These are phyloP conservation scores for Cephus cinctus DNA, from an alignment of 1,140 invertebrate genomes.

Conservation along the genomic window DNA sequence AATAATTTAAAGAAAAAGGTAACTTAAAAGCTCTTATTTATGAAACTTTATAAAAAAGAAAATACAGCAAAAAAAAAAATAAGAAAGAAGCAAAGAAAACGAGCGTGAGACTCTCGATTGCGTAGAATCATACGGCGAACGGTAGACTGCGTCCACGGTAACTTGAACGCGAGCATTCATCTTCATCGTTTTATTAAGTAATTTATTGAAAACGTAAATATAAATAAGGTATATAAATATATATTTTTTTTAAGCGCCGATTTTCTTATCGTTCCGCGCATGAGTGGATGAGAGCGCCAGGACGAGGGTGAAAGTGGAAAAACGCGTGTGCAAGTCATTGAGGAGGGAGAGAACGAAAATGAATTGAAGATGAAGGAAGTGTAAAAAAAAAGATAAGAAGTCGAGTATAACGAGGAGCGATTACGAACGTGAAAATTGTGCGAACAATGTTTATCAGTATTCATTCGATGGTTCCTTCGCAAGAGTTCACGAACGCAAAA, in stretches of 20 bases:
- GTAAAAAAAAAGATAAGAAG: background rate
- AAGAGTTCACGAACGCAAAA: too few relatives aligned
- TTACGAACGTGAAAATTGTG: background rate
- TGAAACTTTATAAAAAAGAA: slow-evolving; percentile 37
- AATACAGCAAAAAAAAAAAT: too few relatives aligned
- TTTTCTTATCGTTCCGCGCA: slow-evolving; percentile 18
- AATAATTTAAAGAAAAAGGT: slow-evolving; percentile 48
- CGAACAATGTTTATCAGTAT: slow-evolving; percentile 15
- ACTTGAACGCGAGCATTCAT: slow-evolving; percentile 1
- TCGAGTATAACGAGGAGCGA: too few relatives aligned
- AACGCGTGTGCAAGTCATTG: background rate
- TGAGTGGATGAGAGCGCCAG: background rate
- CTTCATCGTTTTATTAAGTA: slow-evolving; percentile 26
- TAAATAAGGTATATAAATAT: slow-evolving; percentile 29
- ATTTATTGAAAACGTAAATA: slow-evolving; percentile 31
- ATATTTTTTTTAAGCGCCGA: slow-evolving; percentile 39
- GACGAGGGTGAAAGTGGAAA: background rate
- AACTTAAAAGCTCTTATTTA: slow-evolving; percentile 45
- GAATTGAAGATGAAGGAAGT: background rate
- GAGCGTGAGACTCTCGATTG: too few relatives aligned
- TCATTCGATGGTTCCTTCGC: slow-evolving; percentile 1
- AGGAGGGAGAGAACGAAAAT: background rate
- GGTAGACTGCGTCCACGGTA: slow-evolving; percentile 40
- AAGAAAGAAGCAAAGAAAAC: too few relatives aligned
- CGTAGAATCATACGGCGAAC: slow-evolving; percentile 35